Conservation (phyloP, 2,113 vertebrate species). For the Neodontobutis hainanensis region DNA sequence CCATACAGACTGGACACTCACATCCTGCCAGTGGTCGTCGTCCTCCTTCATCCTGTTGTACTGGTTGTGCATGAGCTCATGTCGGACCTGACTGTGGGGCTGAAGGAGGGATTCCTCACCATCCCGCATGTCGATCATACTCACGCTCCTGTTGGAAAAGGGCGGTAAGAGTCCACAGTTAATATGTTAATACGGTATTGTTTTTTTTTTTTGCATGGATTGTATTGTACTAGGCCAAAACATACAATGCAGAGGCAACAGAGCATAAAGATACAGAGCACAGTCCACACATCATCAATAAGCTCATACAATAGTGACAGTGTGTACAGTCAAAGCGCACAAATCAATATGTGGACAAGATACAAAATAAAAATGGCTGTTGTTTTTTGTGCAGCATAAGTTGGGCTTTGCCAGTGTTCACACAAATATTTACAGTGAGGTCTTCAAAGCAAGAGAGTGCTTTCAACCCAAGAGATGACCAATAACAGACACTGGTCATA, state of each 20-base stretch:
- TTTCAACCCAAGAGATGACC: not conserved
- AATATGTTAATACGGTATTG: too few species aligned
- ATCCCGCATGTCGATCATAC: constrained; percentile 95
- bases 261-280: not conserved
- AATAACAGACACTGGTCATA: too few species aligned
- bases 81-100: constrained; percentile 91
- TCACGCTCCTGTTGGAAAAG: constrained; percentile 83
- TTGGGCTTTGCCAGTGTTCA: not conserved
- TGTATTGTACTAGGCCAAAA: too few species aligned
- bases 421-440: not conserved
- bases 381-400: not conserved
- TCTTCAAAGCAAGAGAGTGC: constrained; percentile 10
- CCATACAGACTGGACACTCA: constrained; percentile 73
- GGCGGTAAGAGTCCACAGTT: not conserved
- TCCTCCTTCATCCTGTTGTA: constrained; percentile 92
- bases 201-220: too few species aligned
- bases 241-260: not conserved
- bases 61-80: constrained; percentile 90
- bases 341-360: too few species aligned
- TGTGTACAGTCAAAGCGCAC: too few species aligned
- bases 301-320: not conserved
- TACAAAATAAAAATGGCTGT: too few species aligned
- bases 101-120: constrained; percentile 84
- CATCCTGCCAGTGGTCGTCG: constrained; percentile 95
- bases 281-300: not conserved